phyloP scores from a whole-genome alignment of 2,797 vertebrate genomes.

The Mus caroli region DNA sequence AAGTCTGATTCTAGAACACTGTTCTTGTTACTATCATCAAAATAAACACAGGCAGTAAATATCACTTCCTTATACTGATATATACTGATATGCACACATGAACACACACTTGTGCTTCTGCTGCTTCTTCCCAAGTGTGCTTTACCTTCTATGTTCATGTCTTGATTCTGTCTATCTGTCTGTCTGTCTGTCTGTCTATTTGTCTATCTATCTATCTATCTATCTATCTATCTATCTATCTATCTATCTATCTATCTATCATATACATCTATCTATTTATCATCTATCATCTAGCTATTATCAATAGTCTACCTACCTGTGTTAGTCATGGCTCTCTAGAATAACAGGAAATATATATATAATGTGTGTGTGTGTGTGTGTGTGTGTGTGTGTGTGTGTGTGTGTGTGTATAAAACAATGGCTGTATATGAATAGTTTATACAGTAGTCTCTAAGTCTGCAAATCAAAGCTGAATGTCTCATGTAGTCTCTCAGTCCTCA shows the following conservation, averaged over 20 bases:
- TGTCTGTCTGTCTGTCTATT: too few relatives aligned
- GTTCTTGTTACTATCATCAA: background rate
- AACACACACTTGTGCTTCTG: background rate
- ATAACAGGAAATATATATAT: too few relatives aligned
- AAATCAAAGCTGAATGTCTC: background rate
- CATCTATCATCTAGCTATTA: too few relatives aligned
- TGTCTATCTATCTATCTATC: too few relatives aligned
- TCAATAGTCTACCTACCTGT: too few relatives aligned
- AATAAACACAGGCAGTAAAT: background rate
- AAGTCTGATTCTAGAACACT: background rate
- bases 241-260: too few relatives aligned
- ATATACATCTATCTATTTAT: too few relatives aligned
- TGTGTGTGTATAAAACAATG: background rate
- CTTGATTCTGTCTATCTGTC: background rate
- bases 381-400: too few relatives aligned
- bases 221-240: too few relatives aligned
- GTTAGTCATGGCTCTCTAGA: too few relatives aligned
- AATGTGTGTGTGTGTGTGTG: too few relatives aligned
- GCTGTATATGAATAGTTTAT: background rate
- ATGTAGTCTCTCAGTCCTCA: background rate
- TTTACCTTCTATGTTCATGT: background rate
- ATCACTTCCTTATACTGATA: background rate
- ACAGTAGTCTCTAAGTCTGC: background rate
- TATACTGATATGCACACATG: background rate
- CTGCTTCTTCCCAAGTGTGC: background rate